Percentiles rank a stretch among this genome's conserved stretches.
phyloP scores from a whole-genome alignment of 2,113 vertebrate species.

The Myrmecobius fasciatus region DNA sequence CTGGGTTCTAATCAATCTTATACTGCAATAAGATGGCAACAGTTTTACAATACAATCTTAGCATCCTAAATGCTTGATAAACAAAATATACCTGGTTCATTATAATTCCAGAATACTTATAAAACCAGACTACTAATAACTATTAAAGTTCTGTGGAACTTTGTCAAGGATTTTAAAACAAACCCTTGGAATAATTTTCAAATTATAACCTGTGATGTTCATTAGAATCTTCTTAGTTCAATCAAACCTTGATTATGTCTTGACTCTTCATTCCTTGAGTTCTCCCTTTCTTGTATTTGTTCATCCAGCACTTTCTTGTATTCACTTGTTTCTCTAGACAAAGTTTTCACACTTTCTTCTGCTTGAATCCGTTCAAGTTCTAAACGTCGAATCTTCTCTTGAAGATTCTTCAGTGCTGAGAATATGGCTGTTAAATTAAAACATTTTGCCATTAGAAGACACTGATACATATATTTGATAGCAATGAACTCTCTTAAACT shows the following conservation, averaged over 20 bases:
- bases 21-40: not conserved
- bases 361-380: conserved; percentile 89
- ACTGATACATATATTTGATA: not conserved
- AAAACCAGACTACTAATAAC: conserved; percentile 10
- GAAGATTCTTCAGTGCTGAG: conserved; percentile 91
- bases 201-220: conserved; percentile 7
- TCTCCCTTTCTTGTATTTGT: conserved; percentile 81
- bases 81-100: not conserved
- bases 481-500: not conserved
- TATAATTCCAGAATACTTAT: not conserved
- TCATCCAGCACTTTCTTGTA: conserved; percentile 84
- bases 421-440: conserved; percentile 89
- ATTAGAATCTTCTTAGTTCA: conserved; percentile 43
- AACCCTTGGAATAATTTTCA: conserved; percentile 18
- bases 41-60: not conserved
- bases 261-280: conserved; percentile 79
- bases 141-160: not conserved
- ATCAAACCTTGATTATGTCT: conserved; percentile 82
- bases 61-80: not conserved
- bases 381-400: conserved; percentile 87
- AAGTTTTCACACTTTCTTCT: conserved; percentile 84
- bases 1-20: not conserved
- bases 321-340: conserved; percentile 83
- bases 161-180: not conserved
- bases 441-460: not conserved